phyloP scores from a whole-genome alignment of 2,113 vertebrate species.

The Potamarius usumacintae region DNA sequence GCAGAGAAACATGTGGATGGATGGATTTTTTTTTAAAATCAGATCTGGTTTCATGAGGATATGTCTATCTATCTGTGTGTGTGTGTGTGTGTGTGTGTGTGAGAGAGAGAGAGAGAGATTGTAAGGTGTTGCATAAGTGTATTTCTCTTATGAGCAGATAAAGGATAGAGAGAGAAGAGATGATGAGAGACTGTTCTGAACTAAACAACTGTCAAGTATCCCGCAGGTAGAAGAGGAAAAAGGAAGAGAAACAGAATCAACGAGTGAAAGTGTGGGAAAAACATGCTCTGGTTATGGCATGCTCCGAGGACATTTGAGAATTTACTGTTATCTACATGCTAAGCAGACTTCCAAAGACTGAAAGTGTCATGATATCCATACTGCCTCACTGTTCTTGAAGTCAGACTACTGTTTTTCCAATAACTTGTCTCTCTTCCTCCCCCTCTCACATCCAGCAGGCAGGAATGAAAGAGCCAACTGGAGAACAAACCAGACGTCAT shows the following conservation, averaged over 20 bases:
- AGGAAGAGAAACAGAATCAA: neutral
- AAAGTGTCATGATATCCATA: neutral
- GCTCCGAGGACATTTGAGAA: neutral
- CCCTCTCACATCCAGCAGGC: conserved; percentile 16
- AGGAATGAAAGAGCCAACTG: conserved; percentile 24
- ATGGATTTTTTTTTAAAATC: neutral
- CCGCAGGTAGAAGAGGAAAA: neutral
- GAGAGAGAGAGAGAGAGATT: conserved; percentile 24
- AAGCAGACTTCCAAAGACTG: neutral
- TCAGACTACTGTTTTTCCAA: conserved; percentile 37
- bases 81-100: neutral
- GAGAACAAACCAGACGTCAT: conserved; percentile 24
- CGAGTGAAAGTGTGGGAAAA: neutral
- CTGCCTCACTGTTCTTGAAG: neutral
- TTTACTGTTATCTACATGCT: neutral
- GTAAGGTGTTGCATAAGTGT: conserved; percentile 41
- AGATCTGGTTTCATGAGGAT: conserved; percentile 18
- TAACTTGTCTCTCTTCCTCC: conserved; percentile 9
- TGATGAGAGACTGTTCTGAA: conserved; percentile 54
- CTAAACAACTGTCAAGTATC: conserved; percentile 37
- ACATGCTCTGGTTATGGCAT: neutral
- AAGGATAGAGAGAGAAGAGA: neutral
- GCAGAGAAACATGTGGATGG: neutral
- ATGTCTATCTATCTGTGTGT: conserved; percentile 4
- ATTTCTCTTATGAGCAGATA: conserved; percentile 3